Percentiles rank a stretch among this genome's conserved stretches.
Evolutionary conservation across 2,888 invertebrate species (phyloP).

Genomic region (Oxycera nigricornis): DNA sequence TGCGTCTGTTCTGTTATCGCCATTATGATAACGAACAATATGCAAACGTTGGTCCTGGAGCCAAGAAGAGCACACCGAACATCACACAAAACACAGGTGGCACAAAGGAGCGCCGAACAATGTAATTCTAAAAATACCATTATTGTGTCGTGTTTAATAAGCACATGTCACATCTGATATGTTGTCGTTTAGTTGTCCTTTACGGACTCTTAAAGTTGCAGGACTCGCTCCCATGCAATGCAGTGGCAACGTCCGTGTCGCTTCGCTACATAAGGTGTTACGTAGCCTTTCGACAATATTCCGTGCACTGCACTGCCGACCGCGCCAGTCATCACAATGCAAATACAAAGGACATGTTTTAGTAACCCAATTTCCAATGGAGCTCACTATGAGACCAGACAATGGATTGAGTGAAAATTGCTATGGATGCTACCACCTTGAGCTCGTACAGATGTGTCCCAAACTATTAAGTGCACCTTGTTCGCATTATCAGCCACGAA

Average conservation of each 20-base stretch:
- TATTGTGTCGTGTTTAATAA: slow-evolving; percentile 19
- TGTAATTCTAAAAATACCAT: slow-evolving; percentile 29
- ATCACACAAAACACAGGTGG: neutral
- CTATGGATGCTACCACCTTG: slow-evolving; percentile 1
- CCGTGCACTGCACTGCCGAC: neutral
- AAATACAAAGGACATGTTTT: slow-evolving; percentile 25
- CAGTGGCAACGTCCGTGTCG: slow-evolving; percentile 13
- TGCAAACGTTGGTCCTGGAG: neutral
- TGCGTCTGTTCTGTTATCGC: slow-evolving; percentile 1
- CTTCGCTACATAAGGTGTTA: neutral
- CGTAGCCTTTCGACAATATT: slow-evolving; percentile 15
- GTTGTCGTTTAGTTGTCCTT: slow-evolving; percentile 20
- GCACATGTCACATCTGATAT: slow-evolving; percentile 24
- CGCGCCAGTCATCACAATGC: slow-evolving; percentile 3
- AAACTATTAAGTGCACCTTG: too few species aligned
- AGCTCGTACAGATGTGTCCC: neutral
- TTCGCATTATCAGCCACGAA: too few species aligned
- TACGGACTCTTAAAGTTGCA: neutral
- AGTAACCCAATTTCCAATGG: slow-evolving; percentile 33
- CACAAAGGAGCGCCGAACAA: slow-evolving; percentile 6
- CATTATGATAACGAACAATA: slow-evolving; percentile 11
- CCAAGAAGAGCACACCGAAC: neutral
- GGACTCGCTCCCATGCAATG: neutral
- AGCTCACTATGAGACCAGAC: slow-evolving; percentile 9
- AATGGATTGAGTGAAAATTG: slow-evolving; percentile 9